A percentile compares a stretch with the other conserved stretches of the same genome.
phyloP scores from a whole-genome alignment of 2,113 vertebrate genomes.

The Dissostichus mawsoni region DNA sequence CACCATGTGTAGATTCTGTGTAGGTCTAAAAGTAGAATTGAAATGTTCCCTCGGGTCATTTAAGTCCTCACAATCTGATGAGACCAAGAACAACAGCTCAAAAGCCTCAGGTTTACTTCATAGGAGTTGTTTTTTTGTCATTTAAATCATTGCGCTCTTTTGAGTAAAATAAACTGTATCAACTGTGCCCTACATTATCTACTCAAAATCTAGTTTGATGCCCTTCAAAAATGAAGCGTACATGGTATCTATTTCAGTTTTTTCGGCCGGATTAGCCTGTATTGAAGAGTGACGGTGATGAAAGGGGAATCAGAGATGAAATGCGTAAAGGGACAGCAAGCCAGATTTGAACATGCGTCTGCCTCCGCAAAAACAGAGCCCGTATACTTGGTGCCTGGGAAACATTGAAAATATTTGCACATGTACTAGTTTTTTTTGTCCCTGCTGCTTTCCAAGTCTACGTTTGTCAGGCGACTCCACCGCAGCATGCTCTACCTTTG shows the following conservation, averaged over 20 bases:
- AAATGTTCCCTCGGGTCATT: neutral
- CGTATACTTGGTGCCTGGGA: neutral
- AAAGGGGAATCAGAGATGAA: too few species aligned
- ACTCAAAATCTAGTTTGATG: neutral
- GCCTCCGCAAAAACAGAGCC: too few species aligned
- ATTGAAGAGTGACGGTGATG: too few species aligned
- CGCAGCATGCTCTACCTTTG: conserved; percentile 2
- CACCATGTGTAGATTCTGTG: too few species aligned
- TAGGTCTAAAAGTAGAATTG: neutral
- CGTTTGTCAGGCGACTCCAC: conserved; percentile 23
- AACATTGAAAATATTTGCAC: conserved; percentile 37
- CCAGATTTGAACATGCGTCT: too few species aligned
- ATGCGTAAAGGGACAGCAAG: too few species aligned
- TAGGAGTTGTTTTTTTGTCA: neutral
- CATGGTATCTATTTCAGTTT: neutral
- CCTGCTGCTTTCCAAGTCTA: conserved; percentile 17
- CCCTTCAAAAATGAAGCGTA: neutral
- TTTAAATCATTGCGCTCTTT: neutral
- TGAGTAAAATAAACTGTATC: neutral
- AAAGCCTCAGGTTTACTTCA: neutral
- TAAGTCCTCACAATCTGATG: neutral
- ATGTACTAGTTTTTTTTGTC: neutral
- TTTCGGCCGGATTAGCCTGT: too few species aligned
- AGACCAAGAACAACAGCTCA: neutral
- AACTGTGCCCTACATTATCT: neutral